These are phyloP conservation scores for Portevinia maculata DNA, from an alignment of 2,888 invertebrate genomes.

Conservation along the genomic window DNA sequence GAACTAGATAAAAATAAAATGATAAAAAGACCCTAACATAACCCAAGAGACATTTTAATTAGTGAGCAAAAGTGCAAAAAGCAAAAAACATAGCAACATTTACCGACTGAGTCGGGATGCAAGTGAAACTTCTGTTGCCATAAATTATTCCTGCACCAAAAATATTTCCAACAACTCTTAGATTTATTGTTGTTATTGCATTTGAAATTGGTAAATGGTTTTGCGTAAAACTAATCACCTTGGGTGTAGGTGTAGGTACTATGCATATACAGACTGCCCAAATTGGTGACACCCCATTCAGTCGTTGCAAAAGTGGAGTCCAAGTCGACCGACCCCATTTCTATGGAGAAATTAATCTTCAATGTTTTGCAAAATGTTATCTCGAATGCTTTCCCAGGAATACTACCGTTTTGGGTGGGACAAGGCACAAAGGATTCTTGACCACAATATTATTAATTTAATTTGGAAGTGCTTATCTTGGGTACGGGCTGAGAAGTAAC, in stretches of 20 bases:
- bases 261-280: background rate
- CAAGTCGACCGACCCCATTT: conserved; percentile 18
- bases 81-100: conserved; percentile 14
- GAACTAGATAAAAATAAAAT: no score
- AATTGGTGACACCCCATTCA: conserved; percentile 35
- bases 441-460: conserved; percentile 74
- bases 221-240: conserved; percentile 64
- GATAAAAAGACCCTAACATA: no score
- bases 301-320: conserved; percentile 21
- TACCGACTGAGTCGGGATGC: conserved; percentile 21
- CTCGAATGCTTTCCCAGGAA: conserved; percentile 32
- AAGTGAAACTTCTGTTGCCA: conserved; percentile 36
- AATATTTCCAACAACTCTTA: conserved; percentile 25
- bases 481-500: conserved; percentile 40
- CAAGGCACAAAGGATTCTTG: conserved; percentile 50
- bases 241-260: conserved; percentile 22
- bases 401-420: conserved; percentile 10
- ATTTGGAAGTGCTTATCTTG: conserved; percentile 73
- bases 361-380: conserved; percentile 61
- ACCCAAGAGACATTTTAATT: conserved; percentile 53
- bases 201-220: conserved; percentile 45
- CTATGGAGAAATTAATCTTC: conserved; percentile 51
- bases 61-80: conserved; percentile 7
- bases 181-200: conserved; percentile 57
- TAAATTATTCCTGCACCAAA: conserved; percentile 36